These are phyloP conservation scores for Halcyon senegalensis DNA, from an alignment of 2,113 vertebrate species.

Conservation along the genomic window DNA sequence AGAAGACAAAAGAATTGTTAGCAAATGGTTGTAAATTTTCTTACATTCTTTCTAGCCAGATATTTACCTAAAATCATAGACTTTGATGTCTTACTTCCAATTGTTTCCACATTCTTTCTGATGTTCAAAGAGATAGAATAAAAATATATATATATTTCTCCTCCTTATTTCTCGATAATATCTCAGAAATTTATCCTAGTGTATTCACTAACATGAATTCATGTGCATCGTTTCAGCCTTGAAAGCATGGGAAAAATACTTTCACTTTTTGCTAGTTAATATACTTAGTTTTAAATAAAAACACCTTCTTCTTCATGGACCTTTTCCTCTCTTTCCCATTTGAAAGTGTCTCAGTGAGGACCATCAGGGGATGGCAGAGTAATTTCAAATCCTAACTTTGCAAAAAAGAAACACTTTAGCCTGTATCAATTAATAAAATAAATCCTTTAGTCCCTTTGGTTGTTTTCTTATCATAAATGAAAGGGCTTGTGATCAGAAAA, in stretches of 20 bases:
- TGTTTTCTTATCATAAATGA: neutral
- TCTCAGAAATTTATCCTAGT: neutral
- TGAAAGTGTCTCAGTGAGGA: neutral
- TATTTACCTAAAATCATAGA: neutral
- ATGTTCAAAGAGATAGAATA: neutral
- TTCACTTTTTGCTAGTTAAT: neutral
- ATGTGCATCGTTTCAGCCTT: neutral
- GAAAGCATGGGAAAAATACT: neutral
- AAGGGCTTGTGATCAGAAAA: neutral
- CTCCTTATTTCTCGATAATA: neutral
- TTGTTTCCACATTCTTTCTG: neutral
- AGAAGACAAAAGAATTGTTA: neutral
- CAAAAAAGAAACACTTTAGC: neutral
- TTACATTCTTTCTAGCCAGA: neutral
- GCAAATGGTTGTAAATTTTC: neutral
- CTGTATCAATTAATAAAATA: constrained; percentile 8
- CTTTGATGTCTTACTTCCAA: neutral
- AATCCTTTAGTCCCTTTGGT: neutral
- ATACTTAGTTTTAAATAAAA: constrained; percentile 12
- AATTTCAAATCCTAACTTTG: neutral
- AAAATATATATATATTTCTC: too few species aligned
- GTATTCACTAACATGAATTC: neutral
- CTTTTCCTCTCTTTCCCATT: neutral
- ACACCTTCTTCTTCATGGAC: neutral
- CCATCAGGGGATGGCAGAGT: neutral